A percentile compares a stretch with the other conserved stretches of the same genome.
Conservation (phyloP, 2,888 invertebrate genomes). For the Pammene fasciana region DNA sequence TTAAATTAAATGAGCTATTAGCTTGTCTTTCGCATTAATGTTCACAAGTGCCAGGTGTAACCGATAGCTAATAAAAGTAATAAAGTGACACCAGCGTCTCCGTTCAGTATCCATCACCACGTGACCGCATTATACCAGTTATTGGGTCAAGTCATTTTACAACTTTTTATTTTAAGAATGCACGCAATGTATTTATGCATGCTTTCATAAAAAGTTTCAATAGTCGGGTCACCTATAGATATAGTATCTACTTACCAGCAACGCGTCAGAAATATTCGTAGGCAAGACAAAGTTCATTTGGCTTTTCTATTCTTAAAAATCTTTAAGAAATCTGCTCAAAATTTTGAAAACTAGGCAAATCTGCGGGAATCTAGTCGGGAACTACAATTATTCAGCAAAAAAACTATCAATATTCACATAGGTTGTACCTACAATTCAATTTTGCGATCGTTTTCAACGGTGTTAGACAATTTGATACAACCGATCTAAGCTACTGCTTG, state of each 20-base stretch:
- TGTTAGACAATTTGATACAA: too few species aligned
- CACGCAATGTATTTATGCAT: background rate
- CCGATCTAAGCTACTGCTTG: too few species aligned
- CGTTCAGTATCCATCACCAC: constrained; percentile 42
- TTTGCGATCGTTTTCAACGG: too few species aligned
- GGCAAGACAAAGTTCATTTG: too few species aligned
- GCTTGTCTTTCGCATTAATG: constrained; percentile 3
- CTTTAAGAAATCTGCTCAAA: background rate
- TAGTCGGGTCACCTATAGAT: background rate
- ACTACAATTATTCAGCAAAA: too few species aligned
- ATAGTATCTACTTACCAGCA: background rate
- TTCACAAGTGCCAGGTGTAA: background rate
- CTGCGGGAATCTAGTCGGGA: too few species aligned
- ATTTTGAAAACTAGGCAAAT: too few species aligned
- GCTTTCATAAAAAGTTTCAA: background rate
- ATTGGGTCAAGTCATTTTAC: constrained; percentile 28
- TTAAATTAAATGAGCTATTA: background rate
- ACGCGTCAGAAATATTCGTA: too few species aligned
- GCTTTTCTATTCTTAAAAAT: too few species aligned
- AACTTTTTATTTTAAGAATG: background rate
- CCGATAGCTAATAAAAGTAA: constrained; percentile 37
- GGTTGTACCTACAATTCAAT: too few species aligned
- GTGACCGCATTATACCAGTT: constrained; percentile 20
- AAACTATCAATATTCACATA: too few species aligned
- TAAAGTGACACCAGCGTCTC: constrained; percentile 47